Percentiles rank a stretch among this genome's conserved stretches.
Evolutionary conservation across 64 coral and sea anemone species (phyloP).

Genomic region (Exaiptasia diaphana): DNA sequence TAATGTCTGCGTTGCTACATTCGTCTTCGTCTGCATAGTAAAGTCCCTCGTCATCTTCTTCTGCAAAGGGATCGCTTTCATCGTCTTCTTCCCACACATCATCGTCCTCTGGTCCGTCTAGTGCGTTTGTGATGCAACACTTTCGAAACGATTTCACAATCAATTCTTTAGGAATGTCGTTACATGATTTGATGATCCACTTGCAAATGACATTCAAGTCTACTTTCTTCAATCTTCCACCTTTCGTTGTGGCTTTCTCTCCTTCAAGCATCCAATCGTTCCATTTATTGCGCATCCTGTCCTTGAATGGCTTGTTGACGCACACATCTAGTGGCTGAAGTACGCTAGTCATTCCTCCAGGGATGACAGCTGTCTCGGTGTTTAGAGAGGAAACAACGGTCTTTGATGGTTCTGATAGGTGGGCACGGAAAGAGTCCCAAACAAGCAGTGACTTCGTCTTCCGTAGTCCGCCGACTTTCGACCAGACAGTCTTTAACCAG

Average conservation of each 20-base stretch:
- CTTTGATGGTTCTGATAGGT: conserved; percentile 3
- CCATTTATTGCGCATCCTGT: conserved; percentile 22
- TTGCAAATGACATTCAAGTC: conserved; percentile 7
- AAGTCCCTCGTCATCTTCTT: conserved; percentile 12
- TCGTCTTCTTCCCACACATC: background rate
- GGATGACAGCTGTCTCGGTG: conserved; percentile 36
- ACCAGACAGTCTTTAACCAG: conserved; percentile 29
- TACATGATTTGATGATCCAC: conserved; percentile 17
- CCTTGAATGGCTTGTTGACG: conserved; percentile 58
- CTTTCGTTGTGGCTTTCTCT: conserved; percentile 28
- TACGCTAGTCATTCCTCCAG: conserved; percentile 44
- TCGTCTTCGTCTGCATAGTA: too few species aligned
- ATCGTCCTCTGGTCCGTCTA: conserved; percentile 49
- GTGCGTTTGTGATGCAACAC: conserved; percentile 22
- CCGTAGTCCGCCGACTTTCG: background rate
- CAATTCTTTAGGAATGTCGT: conserved; percentile 21
- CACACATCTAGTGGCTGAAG: conserved; percentile 55
- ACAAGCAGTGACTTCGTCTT: conserved; percentile 35
- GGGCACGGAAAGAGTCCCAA: conserved; percentile 33
- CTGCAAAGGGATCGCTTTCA: background rate
- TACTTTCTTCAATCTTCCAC: conserved; percentile 2
- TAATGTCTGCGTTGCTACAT: background rate
- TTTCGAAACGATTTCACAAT: conserved; percentile 8
- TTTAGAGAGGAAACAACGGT: background rate
- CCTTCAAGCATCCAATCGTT: conserved; percentile 40